Conservation (phyloP, 2,888 invertebrate species). For the Hartigia nigra region DNA sequence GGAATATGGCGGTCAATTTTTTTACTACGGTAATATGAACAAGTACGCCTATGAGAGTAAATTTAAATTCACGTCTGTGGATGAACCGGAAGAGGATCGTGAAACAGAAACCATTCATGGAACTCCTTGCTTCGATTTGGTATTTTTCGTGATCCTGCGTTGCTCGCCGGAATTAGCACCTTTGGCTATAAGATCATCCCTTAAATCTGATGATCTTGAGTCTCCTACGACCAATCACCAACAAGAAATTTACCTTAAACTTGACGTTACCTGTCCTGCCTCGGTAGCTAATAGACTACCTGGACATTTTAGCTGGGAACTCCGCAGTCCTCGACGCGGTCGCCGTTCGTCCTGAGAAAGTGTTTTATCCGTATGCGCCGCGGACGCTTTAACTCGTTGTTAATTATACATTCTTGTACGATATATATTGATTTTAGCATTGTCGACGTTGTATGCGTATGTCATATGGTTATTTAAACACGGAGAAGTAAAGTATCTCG, state of each 20-base stretch:
- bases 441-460: conserved; percentile 23
- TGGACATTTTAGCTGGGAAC: conserved; percentile 53
- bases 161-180: conserved; percentile 61
- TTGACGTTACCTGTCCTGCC: conserved; percentile 51
- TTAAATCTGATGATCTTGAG: conserved; percentile 52
- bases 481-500: conserved; percentile 16
- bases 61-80: conserved; percentile 37
- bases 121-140: conserved; percentile 46
- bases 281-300: conserved; percentile 55
- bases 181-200: conserved; percentile 41
- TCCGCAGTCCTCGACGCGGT: conserved; percentile 36
- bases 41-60: conserved; percentile 56
- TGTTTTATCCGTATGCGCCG: conserved; percentile 10
- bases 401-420: conserved; percentile 29
- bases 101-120: conserved; percentile 12
- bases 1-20: conserved; percentile 58
- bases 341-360: conserved; percentile 14
- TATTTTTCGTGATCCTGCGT: conserved; percentile 52
- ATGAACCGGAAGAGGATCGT: conserved; percentile 23
- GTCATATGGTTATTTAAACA: conserved; percentile 13
- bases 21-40: conserved; percentile 63
- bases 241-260: conserved; percentile 51
- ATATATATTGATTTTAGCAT: conserved; percentile 36
- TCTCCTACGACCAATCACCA: conserved; percentile 16
- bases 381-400: conserved; percentile 13